phyloP scores from a whole-genome alignment of 64 coral and sea anemone genomes.

The Stichodactyla mertensii region DNA sequence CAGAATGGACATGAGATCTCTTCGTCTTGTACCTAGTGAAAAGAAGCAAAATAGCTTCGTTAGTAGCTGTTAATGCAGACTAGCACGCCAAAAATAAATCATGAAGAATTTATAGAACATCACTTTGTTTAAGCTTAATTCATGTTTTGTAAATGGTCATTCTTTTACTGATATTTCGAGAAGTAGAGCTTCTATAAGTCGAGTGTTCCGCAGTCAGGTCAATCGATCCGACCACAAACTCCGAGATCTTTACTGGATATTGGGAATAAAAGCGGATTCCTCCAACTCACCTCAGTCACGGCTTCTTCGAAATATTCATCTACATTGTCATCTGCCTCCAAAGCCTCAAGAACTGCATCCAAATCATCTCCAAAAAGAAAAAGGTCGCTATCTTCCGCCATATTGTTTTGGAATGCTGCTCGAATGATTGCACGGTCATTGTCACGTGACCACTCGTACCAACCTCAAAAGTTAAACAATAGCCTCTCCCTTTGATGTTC shows the following conservation, averaged over 20 bases:
- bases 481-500: neutral
- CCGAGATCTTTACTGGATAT: constrained; percentile 20
- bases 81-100: constrained; percentile 17
- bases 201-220: neutral
- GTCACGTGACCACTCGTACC: constrained; percentile 2
- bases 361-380: constrained; percentile 23
- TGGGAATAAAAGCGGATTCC: constrained; percentile 5
- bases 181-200: constrained; percentile 2
- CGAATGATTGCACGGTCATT: constrained; percentile 22
- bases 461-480: constrained; percentile 22
- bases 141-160: constrained; percentile 23
- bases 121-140: constrained; percentile 20
- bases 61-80: neutral
- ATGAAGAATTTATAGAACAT: constrained; percentile 3
- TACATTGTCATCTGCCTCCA: constrained; percentile 21
- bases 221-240: constrained; percentile 21
- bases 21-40: constrained; percentile 21
- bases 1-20: constrained; percentile 41
- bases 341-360: constrained; percentile 25
- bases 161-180: constrained; percentile 8
- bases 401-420: constrained; percentile 16
- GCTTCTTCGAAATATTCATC: constrained; percentile 30
- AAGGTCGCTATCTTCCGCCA: constrained; percentile 21
- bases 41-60: constrained; percentile 24
- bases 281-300: constrained; percentile 31